Evolutionary conservation across 2,888 invertebrate genomes (phyloP).

Genomic region (Cerastis leucographa): DNA sequence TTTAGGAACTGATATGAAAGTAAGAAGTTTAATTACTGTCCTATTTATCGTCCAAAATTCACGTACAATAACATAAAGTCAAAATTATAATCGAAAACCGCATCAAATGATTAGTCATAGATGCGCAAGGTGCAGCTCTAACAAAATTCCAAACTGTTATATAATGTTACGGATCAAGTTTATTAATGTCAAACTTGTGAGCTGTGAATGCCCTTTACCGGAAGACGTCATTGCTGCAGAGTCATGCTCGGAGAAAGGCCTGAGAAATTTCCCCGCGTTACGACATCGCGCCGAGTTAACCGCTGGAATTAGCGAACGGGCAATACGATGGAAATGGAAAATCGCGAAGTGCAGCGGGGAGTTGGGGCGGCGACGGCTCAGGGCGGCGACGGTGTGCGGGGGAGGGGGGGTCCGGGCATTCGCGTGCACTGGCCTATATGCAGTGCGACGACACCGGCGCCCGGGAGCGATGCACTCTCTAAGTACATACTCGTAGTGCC

Average conservation of each 20-base stretch:
- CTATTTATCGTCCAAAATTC: background rate
- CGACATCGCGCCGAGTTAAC: conserved; percentile 78
- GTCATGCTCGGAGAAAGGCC: conserved; percentile 81
- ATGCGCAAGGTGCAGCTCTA: conserved; percentile 1
- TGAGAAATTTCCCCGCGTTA: conserved; percentile 84
- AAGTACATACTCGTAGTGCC: conserved; percentile 84
- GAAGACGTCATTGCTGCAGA: conserved; percentile 74
- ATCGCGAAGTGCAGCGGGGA: conserved; percentile 85
- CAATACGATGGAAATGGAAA: conserved; percentile 88
- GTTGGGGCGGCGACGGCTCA: conserved; percentile 60
- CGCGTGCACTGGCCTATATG: conserved; percentile 91
- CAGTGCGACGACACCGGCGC: conserved; percentile 90
- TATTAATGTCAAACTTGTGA: conserved; percentile 71
- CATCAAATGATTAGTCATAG: background rate
- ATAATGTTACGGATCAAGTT: conserved; percentile 62
- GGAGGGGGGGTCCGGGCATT: conserved; percentile 83
- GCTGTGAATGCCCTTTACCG: conserved; percentile 79
- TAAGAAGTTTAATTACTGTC: background rate
- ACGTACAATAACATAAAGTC: background rate
- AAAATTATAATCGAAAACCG: background rate
- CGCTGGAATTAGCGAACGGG: conserved; percentile 84
- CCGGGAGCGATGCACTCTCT: conserved; percentile 90
- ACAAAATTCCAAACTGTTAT: conserved; percentile 46
- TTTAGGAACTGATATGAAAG: background rate
- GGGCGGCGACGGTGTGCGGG: conserved; percentile 60